Base-by-base conservation (phyloP, 2,797 vertebrate species). In the Poecilia wingei region DNA sequence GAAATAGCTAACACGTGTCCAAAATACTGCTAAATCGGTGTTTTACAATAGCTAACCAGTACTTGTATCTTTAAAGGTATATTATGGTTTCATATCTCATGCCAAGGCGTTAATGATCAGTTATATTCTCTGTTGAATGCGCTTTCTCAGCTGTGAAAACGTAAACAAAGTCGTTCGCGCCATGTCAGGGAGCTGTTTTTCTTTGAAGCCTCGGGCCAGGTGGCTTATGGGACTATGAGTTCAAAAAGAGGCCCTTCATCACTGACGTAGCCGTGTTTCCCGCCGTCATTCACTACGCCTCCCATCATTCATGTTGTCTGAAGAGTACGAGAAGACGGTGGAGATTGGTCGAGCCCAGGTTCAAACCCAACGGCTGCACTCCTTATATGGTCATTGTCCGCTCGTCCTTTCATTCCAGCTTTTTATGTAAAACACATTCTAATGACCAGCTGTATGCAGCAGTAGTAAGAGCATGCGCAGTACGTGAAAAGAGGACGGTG, bases 401-500 rank as follows among this genome's bases (percentile, higher is more conserved):
- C 47, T 79, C 83, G 59, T 68, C 81, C 80, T 90, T 94, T 93
- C 92, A 93, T 93, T 91, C 76, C 88, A 79, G 85, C 84, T 94
- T 95, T 94, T 91, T 94, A 95, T 95, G 93, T 88, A 85, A 95
- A 95, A 94, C 12, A 82, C 31, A 89, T 95, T 86, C 79, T 95
- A 94, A 95, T 94, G 31, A 72, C 80, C 95, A 96, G 95, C 92
- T 93, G 93, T 91, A 94, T 94, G 95, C 93, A 83, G 90, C 86
- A 74, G 94, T 95, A 95, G 92, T 93, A 93, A 82, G 93, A 93
- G 92, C 95, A 96, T 96, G 96, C 95, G 96, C 95, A 96, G 88
- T 95, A 51, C 16, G 77, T 66, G 49, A 53, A 69, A 86, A 75
- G 92, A 89, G 91, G 83, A 93, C 94, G 92, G 91, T 84, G 88